Percentiles rank a stretch among this genome's conserved stretches.
Conservation (phyloP, 2,797 vertebrate species). For the Syngnathus acus region DNA sequence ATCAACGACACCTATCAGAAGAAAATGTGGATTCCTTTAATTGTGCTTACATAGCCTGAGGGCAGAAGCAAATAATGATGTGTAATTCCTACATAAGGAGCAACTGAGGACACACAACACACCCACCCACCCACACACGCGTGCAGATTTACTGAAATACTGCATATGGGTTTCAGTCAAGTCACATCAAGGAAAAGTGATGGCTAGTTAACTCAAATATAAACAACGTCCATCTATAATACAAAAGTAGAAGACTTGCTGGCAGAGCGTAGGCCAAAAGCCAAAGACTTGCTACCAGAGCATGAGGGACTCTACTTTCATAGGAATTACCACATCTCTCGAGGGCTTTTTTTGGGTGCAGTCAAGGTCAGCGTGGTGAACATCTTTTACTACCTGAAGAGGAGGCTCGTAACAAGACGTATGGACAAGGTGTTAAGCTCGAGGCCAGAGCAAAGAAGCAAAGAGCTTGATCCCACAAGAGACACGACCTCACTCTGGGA, state of each 20-base stretch:
- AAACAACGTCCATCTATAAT: no score
- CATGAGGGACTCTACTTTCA: neutral
- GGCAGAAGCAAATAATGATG: slow-evolving; percentile 26
- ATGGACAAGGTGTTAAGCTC: slow-evolving; percentile 44
- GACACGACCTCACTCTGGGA: slow-evolving; percentile 45
- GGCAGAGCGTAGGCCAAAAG: no score
- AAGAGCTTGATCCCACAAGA: slow-evolving; percentile 55
- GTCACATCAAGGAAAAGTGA: neutral
- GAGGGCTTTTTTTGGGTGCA: slow-evolving; percentile 16
- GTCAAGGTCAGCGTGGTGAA: slow-evolving; percentile 41
- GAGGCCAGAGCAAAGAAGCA: slow-evolving; percentile 34
- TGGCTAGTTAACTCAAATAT: no score
- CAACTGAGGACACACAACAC: slow-evolving; percentile 46
- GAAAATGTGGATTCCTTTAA: neutral
- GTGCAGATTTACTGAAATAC: neutral
- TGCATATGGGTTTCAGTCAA: neutral
- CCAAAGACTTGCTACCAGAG: no score
- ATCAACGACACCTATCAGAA: neutral
- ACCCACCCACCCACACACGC: slow-evolving; percentile 3
- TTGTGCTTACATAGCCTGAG: slow-evolving; percentile 17
- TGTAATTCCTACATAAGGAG: slow-evolving; percentile 22
- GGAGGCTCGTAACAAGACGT: slow-evolving; percentile 25
- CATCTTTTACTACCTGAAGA: slow-evolving; percentile 45
- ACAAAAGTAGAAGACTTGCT: no score
- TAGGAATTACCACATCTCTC: slow-evolving; percentile 9